Percentiles rank a stretch among this genome's conserved stretches.
These are phyloP conservation scores for Alloplasta piceator DNA, from an alignment of 2,888 invertebrate genomes.

Conservation along the genomic window DNA sequence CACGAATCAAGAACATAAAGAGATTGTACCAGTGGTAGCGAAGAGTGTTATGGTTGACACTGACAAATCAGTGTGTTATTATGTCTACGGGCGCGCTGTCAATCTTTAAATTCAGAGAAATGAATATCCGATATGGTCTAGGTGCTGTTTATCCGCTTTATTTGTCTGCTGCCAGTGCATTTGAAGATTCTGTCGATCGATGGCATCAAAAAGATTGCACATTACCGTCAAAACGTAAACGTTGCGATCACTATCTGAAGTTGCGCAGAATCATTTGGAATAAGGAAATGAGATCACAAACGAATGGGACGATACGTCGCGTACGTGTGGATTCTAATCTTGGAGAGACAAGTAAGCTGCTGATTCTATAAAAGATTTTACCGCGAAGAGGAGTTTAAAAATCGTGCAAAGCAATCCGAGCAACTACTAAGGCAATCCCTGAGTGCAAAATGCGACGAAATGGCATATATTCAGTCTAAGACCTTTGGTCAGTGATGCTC, in stretches of 20 bases:
- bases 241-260: conserved; percentile 43
- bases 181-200: conserved; percentile 31
- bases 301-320: background rate
- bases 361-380: conserved; percentile 1
- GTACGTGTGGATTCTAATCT: conserved; percentile 25
- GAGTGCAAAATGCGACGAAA: conserved; percentile 5
- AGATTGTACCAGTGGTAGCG: no score
- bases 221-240: conserved; percentile 32
- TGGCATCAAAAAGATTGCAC: conserved; percentile 49
- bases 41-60: no score
- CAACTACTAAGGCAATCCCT: conserved; percentile 17
- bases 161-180: conserved; percentile 25
- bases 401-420: conserved; percentile 21
- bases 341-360: conserved; percentile 3
- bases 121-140: conserved; percentile 22
- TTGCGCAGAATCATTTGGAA: conserved; percentile 9
- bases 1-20: no score
- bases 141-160: conserved; percentile 33
- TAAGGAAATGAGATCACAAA: conserved; percentile 18
- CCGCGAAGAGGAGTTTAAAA: conserved; percentile 36
- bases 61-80: no score
- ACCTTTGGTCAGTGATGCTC: background rate
- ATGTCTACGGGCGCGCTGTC: no score
- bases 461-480: background rate
- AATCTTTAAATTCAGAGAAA: conserved; percentile 19